Base-by-base conservation (phyloP, 2,113 vertebrate species). In the Oryzias celebensis region DNA sequence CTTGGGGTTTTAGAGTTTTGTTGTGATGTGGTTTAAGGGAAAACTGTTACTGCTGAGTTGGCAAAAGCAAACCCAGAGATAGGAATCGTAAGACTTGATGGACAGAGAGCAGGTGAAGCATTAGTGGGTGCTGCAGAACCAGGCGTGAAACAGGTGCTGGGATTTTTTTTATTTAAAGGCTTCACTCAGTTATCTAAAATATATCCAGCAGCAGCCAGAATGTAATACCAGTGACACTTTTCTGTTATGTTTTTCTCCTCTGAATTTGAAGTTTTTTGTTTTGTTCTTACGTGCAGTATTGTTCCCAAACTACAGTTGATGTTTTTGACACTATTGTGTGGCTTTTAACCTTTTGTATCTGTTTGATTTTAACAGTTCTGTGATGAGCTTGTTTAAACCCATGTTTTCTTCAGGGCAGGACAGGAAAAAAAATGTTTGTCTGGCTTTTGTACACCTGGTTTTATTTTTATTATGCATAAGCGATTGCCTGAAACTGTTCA, bases 21-120 rank as follows among this genome's bases (percentile, higher is more conserved):
- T 14, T 51, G 3, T 22, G 8, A 44, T 75, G 10, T 36, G 36
- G 36, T 80, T 73, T 65, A 42, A 71, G 23, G 18, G 59, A 66
- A 73, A 51, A 62, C 52, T 0, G 58, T 17, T 63, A 41, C 14
- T 26, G 53, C 20, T n/a, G n/a, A 62, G 2, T 28, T 41, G 4
- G 49, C 45, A 45, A 7, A 50, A 65, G 55, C 26, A 26, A 71
- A 73, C 57, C 80, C 83, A 83, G 70, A 83, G 74, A 85, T 22
- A 4, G 45, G 49, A 48, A 42, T 47, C 52, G 45, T 45, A 59
- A 52, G 36, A 49, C 10, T 56, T 80, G 71, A 77, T 23, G 58
- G 55, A 68, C 5, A 45, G 56, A 69, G 23, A 81, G 69, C 80
- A 80, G 78, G 48, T 75, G 82, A 62, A 46, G 13, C 50, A 68